Base-by-base conservation (phyloP, 2,888 invertebrate genomes). In the Tenodera sinensis region DNA sequence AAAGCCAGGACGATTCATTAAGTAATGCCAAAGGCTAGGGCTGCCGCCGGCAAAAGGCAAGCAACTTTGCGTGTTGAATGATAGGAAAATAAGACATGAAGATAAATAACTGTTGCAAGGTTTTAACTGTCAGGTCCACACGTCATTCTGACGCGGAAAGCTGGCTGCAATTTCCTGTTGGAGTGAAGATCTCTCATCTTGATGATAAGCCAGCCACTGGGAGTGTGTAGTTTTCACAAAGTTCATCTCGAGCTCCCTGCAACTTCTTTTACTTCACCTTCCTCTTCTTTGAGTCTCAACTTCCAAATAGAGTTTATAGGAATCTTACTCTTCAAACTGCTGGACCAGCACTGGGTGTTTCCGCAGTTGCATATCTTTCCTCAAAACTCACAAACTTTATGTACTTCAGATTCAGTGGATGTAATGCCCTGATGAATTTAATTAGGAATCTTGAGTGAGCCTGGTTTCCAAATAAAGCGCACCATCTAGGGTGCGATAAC, bases 61-160 rank as follows among this genome's bases (percentile, higher is more conserved):
- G 86, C 34, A 83, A 28, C 71, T 47, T 88, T 88, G 89, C 88
- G 82, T 88, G 89, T 42, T 89, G 88, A 89, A 89, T 88, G 89
- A 88, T 89, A 89, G 89, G 89, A 89, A 89, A 89, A 89, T 89
- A 88, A 89, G 88, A 88, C 88, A 85, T 28, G 88, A 88, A 89
- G 85, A 89, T 89, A 89, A 89, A 89, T 89, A 89, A 89, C 88
- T 82, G 85, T 34, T 27, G 88, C 88, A 89, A 85, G 84, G 83
- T 87, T 71, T 87, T 84, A 84, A 88, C 84, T 88, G 89, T 89
- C 89, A 89, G 88, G 81, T 25, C 84, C 47, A 34, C 88, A 30
- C 88, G 89, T 82, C 89, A 85, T 89, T 85, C 81, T 85, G 83
- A 83, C 86, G 82, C 89, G 83, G 83, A 85, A 85, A 88, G 54